Evolutionary conservation across 2,888 invertebrate species (phyloP).

Genomic region (Rhimphoctona megacephalus): DNA sequence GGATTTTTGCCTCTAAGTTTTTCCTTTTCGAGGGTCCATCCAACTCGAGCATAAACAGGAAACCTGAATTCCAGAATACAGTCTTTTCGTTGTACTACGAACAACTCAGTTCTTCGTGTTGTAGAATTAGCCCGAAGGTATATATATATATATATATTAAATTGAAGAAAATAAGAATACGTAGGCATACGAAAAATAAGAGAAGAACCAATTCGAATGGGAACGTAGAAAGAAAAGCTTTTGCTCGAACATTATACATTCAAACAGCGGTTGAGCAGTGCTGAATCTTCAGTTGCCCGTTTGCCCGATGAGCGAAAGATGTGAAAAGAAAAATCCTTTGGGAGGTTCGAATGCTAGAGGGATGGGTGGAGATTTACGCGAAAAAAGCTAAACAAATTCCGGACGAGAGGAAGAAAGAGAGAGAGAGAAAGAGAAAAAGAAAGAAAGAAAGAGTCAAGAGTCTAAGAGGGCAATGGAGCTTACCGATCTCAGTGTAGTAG

Average conservation of each 20-base stretch:
- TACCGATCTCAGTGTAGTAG: constrained; percentile 59
- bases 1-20: constrained; percentile 53
- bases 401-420: constrained; percentile 15
- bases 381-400: constrained; percentile 52
- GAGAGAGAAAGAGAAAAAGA: not conserved
- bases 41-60: constrained; percentile 19
- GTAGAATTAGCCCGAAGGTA: constrained; percentile 1
- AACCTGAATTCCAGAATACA: constrained; percentile 51
- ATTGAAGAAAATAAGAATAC: constrained; percentile 6
- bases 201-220: constrained; percentile 43
- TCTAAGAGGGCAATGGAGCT: constrained; percentile 53
- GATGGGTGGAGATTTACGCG: constrained; percentile 30
- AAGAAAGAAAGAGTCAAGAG: constrained; percentile 36
- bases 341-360: constrained; percentile 4
- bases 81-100: constrained; percentile 34
- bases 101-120: not conserved
- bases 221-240: constrained; percentile 44
- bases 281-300: constrained; percentile 49
- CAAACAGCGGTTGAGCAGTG: constrained; percentile 23
- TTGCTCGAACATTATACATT: constrained; percentile 22
- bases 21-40: constrained; percentile 6
- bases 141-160: not conserved
- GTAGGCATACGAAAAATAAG: constrained; percentile 5
- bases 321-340: constrained; percentile 65
- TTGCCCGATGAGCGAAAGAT: constrained; percentile 35